phyloP scores from a whole-genome alignment of 2,797 vertebrate genomes.

The Dryobates pubescens region DNA sequence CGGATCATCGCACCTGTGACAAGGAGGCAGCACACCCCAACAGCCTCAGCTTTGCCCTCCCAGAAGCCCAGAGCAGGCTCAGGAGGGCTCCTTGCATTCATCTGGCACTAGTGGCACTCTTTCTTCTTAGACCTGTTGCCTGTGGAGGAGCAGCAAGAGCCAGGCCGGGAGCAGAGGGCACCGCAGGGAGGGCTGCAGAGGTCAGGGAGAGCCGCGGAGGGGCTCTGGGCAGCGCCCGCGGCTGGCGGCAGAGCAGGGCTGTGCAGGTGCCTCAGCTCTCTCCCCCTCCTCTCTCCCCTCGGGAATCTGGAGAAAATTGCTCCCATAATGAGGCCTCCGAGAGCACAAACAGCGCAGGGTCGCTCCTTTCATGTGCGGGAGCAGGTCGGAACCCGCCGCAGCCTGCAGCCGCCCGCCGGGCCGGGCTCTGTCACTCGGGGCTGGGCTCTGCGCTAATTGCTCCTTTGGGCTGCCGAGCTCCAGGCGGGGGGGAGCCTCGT shows the following conservation, averaged over 20 bases:
- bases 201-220: neutral
- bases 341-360: conserved; percentile 49
- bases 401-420: neutral
- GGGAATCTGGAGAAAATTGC: conserved; percentile 43
- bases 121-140: neutral
- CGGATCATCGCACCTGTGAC: neutral
- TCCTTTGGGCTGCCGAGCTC: conserved; percentile 64
- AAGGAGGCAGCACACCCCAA: neutral
- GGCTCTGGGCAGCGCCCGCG: neutral
- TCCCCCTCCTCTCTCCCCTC: neutral
- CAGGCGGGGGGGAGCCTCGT: conserved; percentile 21
- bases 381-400: conserved; percentile 51
- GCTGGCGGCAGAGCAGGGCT: neutral
- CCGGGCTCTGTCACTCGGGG: conserved; percentile 55
- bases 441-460: conserved; percentile 57
- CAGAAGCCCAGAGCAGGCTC: neutral
- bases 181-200: neutral
- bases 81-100: neutral
- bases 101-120: neutral
- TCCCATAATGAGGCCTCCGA: conserved; percentile 38
- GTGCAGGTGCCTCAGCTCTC: neutral
- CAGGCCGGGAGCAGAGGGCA: neutral
- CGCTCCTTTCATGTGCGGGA: conserved; percentile 53
- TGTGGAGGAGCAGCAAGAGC: neutral
- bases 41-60: neutral